These are phyloP conservation scores for Muscicapa striata DNA, from an alignment of 2,797 vertebrate genomes.

Conservation along the genomic window DNA sequence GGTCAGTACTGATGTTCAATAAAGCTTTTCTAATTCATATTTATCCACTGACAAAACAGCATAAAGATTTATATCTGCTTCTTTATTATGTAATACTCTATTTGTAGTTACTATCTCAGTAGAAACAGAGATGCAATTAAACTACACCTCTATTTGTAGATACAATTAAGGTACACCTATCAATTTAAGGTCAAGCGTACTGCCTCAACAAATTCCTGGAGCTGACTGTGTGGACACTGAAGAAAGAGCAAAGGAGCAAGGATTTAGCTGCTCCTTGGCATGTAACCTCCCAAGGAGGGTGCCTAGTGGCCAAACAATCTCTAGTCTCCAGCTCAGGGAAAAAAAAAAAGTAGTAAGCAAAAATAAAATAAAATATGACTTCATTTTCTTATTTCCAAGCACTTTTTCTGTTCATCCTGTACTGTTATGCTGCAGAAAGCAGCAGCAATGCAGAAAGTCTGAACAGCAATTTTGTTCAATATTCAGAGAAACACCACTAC, in stretches of 20 bases:
- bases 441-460: not conserved
- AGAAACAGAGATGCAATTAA: not conserved
- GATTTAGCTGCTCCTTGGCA: not conserved
- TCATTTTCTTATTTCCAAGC: not conserved
- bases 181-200: not conserved
- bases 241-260: not conserved
- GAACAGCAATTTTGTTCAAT: not conserved
- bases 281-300: not conserved
- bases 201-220: not conserved
- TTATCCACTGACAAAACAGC: not conserved
- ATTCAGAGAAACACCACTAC: not conserved
- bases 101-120: not conserved
- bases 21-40: not conserved
- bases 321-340: not conserved
- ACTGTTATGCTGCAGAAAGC: not conserved
- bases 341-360: not conserved
- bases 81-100: not conserved
- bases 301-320: not conserved
- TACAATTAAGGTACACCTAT: not conserved
- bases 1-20: not conserved
- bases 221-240: fast-evolving
- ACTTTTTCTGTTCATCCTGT: not conserved
- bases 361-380: not conserved
- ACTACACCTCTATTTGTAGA: not conserved
- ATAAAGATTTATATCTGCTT: not conserved